Evolutionary conservation across 2,113 vertebrate genomes (phyloP), one percentile per base, ranked within the genome.

Genomic region (Raja brachyura): DNA sequence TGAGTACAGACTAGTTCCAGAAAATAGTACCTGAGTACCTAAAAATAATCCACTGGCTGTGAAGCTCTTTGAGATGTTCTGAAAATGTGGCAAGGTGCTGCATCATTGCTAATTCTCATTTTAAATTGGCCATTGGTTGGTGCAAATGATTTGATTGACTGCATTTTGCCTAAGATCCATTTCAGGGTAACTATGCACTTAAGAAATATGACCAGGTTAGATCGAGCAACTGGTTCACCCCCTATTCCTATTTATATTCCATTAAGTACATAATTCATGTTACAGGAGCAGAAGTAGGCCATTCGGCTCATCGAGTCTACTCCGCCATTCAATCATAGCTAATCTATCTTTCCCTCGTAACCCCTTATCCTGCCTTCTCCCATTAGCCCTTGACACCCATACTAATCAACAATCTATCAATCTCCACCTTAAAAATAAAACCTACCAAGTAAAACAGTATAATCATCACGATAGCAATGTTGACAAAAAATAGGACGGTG

Each of bases 391-490:
- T 48, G 39, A 48, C 39, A 48, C 39, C 39, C 39, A 48, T 48
- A 48, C 39, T 48, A 48, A 48, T 48, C 39, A 48, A 48, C 3
- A 48, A 48, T 48, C 39, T 48, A 48, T 48, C 39, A 48, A 48
- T 48, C 39, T 48, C 39, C 39, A 48, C 39, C 39, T 48, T 48
- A 48, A 48, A 48, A 48, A 48, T 48, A 48, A n/a, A n/a, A n/a
- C n/a, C n/a, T n/a, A n/a, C n/a, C n/a, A 96, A 99, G 95, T 99
- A 99, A 94, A 99, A 97, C 81, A 99, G 96, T 74, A 99, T 95
- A 11, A 99, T 96, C 98, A 99, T 98, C 93, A 96, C 94, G 93
- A 97, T 98, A 96, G 98, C 98, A 94, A 97, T 94, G 93, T 94
- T 96, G 63, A 99, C 98, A 94, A 99, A 98, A 56, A 98, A 54